Conservation (phyloP, 2,113 vertebrate species). For the Proterorhinus semilunaris region DNA sequence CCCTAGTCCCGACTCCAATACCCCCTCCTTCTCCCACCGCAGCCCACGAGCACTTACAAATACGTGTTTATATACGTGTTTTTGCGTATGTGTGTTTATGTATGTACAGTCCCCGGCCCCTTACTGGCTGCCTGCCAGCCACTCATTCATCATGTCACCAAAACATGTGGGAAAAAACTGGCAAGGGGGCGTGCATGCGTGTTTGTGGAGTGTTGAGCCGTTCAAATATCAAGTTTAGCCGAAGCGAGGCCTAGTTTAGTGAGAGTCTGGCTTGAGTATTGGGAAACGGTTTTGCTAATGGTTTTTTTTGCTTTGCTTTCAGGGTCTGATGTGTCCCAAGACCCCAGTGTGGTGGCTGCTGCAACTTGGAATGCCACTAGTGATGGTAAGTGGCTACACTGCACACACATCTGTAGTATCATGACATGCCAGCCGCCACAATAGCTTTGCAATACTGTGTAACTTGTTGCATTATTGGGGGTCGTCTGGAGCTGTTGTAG, state of each 20-base stretch:
- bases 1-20: conserved; percentile 31
- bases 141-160: conserved; percentile 40
- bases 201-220: conserved; percentile 20
- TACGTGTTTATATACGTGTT: conserved; percentile 8
- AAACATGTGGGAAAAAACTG: conserved; percentile 1
- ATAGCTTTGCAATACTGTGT: too few species aligned
- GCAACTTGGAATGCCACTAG: conserved; percentile 88
- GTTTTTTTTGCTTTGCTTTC: conserved; percentile 61
- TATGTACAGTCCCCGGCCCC: conserved; percentile 9
- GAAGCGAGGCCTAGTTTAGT: conserved; percentile 15
- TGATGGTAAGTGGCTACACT: conserved; percentile 74
- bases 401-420: too few species aligned
- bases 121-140: conserved; percentile 29
- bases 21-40: conserved; percentile 10
- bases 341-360: conserved; percentile 82
- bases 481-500: too few species aligned
- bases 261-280: neutral
- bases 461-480: too few species aligned
- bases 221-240: neutral
- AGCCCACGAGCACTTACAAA: neutral
- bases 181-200: neutral
- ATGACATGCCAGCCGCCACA: too few species aligned
- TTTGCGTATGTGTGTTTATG: conserved; percentile 19
- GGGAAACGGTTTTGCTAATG: conserved; percentile 18
- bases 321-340: conserved; percentile 83